phyloP scores from a whole-genome alignment of 2,888 invertebrate species.

The Drosophila mulleri region DNA sequence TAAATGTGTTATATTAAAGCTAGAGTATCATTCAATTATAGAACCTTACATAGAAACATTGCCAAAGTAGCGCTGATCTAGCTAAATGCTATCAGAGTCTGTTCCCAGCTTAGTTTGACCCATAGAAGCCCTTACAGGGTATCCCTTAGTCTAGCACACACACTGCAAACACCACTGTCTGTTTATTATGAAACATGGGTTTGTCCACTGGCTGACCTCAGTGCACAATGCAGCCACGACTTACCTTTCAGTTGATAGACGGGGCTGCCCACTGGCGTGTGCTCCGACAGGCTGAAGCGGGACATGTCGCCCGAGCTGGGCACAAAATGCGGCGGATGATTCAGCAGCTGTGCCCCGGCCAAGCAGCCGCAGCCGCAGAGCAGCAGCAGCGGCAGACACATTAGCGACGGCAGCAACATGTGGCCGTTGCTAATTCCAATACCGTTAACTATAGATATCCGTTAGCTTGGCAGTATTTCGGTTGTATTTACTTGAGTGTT shows the following conservation, averaged over 20 bases:
- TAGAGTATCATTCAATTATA: neutral
- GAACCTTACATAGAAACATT: neutral
- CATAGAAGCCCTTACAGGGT: neutral
- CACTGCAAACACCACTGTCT: neutral
- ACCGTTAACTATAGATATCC: conserved; percentile 69
- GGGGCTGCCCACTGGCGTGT: conserved; percentile 90
- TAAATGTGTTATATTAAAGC: too few relatives aligned
- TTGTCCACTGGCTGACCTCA: conserved; percentile 43
- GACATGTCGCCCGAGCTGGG: conserved; percentile 92
- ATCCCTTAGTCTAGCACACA: neutral
- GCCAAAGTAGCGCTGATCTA: too few relatives aligned
- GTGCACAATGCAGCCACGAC: conserved; percentile 8
- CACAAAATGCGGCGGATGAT: conserved; percentile 91
- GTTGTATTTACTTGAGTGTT: conserved; percentile 60
- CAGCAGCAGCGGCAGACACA: conserved; percentile 38
- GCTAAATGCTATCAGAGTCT: too few relatives aligned
- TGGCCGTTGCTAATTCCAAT: conserved; percentile 70
- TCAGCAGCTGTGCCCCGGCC: conserved; percentile 86
- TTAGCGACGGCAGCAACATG: conserved; percentile 62
- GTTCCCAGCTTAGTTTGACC: neutral
- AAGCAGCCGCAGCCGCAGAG: conserved; percentile 8
- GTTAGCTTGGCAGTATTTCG: conserved; percentile 53
- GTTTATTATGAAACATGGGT: conserved; percentile 29
- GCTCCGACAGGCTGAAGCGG: conserved; percentile 90
- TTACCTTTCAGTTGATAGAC: conserved; percentile 91